Evolutionary conservation across 1,140 invertebrate species (phyloP).

Genomic region (Hylaeus anthracinus): DNA sequence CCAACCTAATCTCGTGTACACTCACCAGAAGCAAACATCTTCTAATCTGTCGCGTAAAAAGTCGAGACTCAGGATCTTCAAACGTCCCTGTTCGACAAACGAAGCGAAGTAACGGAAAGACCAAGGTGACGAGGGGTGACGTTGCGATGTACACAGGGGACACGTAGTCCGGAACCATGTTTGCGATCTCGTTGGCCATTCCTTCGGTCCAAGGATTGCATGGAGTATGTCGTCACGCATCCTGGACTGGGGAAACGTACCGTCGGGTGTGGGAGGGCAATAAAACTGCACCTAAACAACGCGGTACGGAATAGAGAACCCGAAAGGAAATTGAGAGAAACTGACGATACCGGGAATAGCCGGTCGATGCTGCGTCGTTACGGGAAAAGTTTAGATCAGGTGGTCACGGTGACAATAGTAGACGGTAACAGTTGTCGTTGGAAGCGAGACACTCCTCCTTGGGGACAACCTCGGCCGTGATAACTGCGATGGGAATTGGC

Average conservation of each 20-base stretch:
- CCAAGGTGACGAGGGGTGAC: not conserved
- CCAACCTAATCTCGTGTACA: too few species aligned
- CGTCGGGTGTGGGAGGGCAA: constrained; percentile 19
- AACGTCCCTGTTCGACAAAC: constrained; percentile 6
- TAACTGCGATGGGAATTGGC: constrained; percentile 13
- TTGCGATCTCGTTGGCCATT: constrained; percentile 63
- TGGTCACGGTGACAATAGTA: constrained; percentile 21
- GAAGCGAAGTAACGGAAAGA: constrained; percentile 31
- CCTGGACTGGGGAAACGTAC: constrained; percentile 38
- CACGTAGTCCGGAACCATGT: constrained; percentile 47
- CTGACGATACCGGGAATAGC: constrained; percentile 22
- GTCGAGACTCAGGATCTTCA: not conserved
- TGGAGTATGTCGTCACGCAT: constrained; percentile 48
- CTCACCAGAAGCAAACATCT: not conserved
- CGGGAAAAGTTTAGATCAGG: constrained; percentile 60
- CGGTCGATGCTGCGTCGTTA: constrained; percentile 63
- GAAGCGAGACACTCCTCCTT: not conserved
- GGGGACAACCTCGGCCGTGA: constrained; percentile 5
- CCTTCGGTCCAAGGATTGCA: constrained; percentile 44
- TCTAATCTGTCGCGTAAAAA: not conserved
- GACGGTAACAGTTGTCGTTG: constrained; percentile 19
- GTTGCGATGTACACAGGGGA: constrained; percentile 42
- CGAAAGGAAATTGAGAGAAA: constrained; percentile 6
- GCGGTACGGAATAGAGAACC: not conserved
- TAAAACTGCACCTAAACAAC: constrained; percentile 67